These are phyloP conservation scores for Sinocyclocheilus anshuiensis DNA, from an alignment of 2,113 vertebrate genomes.

Conservation along the genomic window DNA sequence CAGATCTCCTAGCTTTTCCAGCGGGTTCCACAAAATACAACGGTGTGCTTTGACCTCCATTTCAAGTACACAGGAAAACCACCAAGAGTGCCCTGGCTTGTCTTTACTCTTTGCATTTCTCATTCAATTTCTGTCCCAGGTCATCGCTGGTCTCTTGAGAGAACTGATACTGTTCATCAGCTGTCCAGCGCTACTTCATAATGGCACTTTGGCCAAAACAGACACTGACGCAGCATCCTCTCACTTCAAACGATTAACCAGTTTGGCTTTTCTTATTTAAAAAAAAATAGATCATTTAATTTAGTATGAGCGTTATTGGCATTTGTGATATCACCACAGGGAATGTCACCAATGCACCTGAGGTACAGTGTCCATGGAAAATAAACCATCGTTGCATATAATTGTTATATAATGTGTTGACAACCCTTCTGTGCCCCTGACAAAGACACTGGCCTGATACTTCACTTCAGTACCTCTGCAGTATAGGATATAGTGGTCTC, in stretches of 20 bases:
- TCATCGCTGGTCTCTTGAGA: neutral
- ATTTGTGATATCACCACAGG: too few species aligned
- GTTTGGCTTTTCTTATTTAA: neutral
- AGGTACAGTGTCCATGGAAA: neutral
- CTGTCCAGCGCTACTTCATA: neutral
- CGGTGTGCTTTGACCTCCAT: neutral
- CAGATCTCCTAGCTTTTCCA: neutral
- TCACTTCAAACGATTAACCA: neutral
- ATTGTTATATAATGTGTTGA: neutral
- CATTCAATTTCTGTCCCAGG: neutral
- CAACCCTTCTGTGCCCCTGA: constrained; percentile 36
- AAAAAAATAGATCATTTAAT: neutral
- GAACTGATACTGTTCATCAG: neutral
- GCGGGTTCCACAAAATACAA: neutral
- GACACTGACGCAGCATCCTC: neutral
- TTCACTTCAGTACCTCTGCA: constrained; percentile 30
- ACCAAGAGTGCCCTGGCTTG: neutral
- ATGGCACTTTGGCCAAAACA: neutral
- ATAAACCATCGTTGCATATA: neutral
- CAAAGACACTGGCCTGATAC: constrained; percentile 35
- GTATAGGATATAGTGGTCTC: neutral
- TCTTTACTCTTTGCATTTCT: neutral
- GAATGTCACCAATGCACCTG: neutral
- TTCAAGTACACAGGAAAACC: neutral
- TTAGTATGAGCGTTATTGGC: neutral